These are phyloP conservation scores for Naja naja DNA, from an alignment of 2,113 vertebrate genomes.

Conservation along the genomic window DNA sequence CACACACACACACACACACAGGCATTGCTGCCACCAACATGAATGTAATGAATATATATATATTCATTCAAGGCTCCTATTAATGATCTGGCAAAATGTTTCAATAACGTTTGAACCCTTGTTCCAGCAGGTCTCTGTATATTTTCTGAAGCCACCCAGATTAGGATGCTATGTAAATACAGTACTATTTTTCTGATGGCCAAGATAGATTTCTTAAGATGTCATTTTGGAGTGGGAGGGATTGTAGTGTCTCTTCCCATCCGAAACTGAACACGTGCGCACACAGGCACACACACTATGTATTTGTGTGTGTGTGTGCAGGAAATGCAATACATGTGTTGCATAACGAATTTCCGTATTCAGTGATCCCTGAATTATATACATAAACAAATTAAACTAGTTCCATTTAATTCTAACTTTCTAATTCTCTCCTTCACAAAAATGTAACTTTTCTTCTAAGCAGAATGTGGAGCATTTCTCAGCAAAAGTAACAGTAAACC, in stretches of 20 bases:
- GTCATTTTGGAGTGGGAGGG: not conserved
- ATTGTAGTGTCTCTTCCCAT: not conserved
- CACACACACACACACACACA: no score
- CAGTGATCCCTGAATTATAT: not conserved
- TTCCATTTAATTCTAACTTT: constrained; percentile 16
- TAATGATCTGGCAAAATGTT: no score
- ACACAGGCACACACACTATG: not conserved
- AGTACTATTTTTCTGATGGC: not conserved
- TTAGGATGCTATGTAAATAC: not conserved
- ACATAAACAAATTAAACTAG: constrained; percentile 33
- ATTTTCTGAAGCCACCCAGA: no score
- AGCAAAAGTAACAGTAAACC: constrained; percentile 10
- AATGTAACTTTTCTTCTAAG: constrained; percentile 13
- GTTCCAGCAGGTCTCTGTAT: not conserved
- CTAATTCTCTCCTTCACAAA: constrained; percentile 9
- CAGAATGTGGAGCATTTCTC: constrained; percentile 26
- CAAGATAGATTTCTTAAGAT: not conserved
- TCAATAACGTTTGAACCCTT: no score
- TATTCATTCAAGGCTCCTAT: no score
- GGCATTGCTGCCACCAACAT: no score
- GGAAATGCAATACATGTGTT: not conserved
- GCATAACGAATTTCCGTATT: not conserved
- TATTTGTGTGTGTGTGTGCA: fast-evolving
- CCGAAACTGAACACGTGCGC: not conserved
- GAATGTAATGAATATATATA: no score